Conservation (phyloP, 1,140 invertebrate genomes). For the Trichogramma pretiosum region DNA sequence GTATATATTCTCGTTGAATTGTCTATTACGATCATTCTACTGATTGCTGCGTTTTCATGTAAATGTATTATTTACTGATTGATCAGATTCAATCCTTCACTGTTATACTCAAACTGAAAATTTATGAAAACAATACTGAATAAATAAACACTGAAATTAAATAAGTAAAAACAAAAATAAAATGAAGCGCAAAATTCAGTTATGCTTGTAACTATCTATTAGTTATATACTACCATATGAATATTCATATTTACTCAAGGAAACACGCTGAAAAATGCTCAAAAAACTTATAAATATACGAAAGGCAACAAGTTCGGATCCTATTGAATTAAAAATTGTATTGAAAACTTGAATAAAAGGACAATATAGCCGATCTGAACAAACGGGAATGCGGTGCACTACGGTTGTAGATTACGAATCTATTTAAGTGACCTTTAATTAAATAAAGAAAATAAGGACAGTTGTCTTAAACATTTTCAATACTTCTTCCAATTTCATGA, state of each 20-base stretch:
- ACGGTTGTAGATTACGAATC: constrained; percentile 12
- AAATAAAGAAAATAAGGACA: constrained; percentile 8
- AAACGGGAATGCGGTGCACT: constrained; percentile 7
- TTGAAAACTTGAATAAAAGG: constrained; percentile 7
- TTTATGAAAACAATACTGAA: too few species aligned
- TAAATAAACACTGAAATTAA: too few species aligned
- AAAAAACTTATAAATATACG: not conserved
- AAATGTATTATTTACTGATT: too few species aligned
- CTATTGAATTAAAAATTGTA: constrained; percentile 6
- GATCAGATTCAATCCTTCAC: too few species aligned
- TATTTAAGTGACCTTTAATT: constrained; percentile 15
- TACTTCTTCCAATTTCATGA: not conserved
- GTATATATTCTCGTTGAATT: too few species aligned
- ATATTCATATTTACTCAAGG: not conserved
- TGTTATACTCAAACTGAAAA: too few species aligned
- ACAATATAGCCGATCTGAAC: constrained; percentile 9
- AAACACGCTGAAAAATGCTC: not conserved
- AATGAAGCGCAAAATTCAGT: not conserved
- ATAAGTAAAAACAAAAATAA: not conserved
- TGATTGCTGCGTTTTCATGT: too few species aligned
- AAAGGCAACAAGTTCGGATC: not conserved
- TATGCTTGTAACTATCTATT: not conserved
- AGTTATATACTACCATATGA: not conserved
- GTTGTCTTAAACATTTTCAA: not conserved
- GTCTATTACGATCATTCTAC: too few species aligned